Evolutionary conservation across 2,797 vertebrate species (phyloP).

Genomic region (Trachops cirrhosus): DNA sequence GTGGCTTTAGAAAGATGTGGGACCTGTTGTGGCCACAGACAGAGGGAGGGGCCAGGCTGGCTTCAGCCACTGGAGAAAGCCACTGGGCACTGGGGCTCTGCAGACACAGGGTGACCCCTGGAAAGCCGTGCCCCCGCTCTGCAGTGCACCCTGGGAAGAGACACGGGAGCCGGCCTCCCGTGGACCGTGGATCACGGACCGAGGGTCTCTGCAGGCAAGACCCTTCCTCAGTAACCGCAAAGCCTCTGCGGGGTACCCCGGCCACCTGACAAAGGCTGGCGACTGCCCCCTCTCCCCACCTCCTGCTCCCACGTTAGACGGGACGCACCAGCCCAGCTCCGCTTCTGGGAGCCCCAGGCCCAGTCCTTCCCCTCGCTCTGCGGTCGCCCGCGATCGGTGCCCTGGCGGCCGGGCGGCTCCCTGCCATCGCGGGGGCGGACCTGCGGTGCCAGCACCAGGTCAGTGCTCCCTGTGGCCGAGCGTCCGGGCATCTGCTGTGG

Average conservation of each 20-base stretch:
- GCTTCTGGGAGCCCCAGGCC: neutral
- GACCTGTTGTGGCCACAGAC: neutral
- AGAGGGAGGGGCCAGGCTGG: neutral
- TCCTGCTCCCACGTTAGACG: neutral
- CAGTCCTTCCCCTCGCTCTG: too few relatives aligned
- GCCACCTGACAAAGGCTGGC: neutral
- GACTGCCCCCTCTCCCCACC: fast-evolving
- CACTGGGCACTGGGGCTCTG: fast-evolving
- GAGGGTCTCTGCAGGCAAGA: neutral
- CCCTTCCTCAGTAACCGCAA: neutral
- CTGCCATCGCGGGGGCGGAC: fast-evolving
- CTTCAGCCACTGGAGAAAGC: neutral
- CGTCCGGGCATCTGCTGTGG: neutral
- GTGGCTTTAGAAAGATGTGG: neutral
- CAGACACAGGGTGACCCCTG: neutral
- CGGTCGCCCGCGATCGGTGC: fast-evolving
- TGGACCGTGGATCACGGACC: neutral
- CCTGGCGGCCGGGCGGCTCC: neutral
- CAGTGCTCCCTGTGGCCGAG: neutral
- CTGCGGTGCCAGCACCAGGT: neutral
- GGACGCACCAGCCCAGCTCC: neutral
- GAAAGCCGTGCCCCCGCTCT: neutral
- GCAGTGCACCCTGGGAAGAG: neutral
- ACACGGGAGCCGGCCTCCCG: neutral
- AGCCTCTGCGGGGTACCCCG: neutral